Conservation (phyloP, 92 coral and sea anemone genomes). For the Parazoanthus atlanticus region DNA sequence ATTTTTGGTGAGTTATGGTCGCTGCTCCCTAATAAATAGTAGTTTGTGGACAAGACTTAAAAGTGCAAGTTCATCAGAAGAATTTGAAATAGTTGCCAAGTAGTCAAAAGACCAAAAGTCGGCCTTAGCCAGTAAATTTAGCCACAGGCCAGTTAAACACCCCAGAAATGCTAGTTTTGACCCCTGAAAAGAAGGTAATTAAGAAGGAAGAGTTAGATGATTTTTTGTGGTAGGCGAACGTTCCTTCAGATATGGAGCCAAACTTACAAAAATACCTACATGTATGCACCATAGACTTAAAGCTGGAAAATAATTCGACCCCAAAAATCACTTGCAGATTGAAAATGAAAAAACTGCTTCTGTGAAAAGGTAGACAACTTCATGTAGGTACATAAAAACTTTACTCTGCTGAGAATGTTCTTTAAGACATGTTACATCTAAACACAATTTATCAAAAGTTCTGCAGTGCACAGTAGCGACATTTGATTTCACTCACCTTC, state of each 20-base stretch:
- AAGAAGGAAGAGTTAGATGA: neutral
- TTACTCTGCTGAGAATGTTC: neutral
- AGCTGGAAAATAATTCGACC: neutral
- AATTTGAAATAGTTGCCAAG: too few relatives aligned
- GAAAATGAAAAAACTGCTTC: neutral
- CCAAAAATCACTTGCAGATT: neutral
- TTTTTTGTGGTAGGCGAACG: neutral
- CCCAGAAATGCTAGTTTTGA: too few relatives aligned
- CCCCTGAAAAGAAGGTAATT: too few relatives aligned
- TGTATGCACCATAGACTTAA: neutral
- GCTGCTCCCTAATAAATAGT: neutral
- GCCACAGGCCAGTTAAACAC: too few relatives aligned
- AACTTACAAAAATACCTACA: neutral
- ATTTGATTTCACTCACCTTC: conserved; percentile 80
- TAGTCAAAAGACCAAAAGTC: too few relatives aligned
- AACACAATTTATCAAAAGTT: neutral
- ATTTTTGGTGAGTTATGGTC: neutral
- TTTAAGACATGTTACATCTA: neutral
- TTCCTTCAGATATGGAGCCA: neutral
- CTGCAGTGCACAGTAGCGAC: too few relatives aligned
- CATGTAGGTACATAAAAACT: neutral
- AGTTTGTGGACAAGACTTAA: neutral
- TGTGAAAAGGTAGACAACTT: neutral
- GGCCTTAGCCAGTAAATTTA: too few relatives aligned
- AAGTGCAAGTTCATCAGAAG: too few relatives aligned